Evolutionary conservation across 92 coral and sea anemone species (phyloP).

Genomic region (Epizoanthus stellaris): DNA sequence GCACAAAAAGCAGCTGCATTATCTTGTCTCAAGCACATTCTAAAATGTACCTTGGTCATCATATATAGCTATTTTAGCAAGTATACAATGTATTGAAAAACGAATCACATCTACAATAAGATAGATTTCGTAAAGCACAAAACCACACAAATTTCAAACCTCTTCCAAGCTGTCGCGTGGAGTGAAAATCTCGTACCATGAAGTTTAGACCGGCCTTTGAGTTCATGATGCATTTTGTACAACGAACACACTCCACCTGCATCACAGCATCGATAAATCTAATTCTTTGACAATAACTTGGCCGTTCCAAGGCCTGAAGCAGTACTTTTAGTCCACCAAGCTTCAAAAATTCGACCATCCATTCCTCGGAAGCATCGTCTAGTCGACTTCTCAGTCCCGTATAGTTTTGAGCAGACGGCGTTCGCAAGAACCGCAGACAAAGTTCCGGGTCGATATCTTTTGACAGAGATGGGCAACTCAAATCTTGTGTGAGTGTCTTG

Average conservation of each 20-base stretch:
- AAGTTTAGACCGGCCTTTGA: constrained; percentile 43
- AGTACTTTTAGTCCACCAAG: constrained; percentile 46
- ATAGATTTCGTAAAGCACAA: neutral
- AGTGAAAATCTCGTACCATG: constrained; percentile 38
- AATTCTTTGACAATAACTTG: constrained; percentile 4
- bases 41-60: neutral
- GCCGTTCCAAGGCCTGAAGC: constrained; percentile 42
- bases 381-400: constrained; percentile 39
- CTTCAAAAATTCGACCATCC: constrained; percentile 40
- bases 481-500: neutral
- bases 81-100: neutral
- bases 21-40: neutral
- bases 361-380: constrained; percentile 33
- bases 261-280: constrained; percentile 34
- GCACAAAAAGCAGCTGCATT: neutral
- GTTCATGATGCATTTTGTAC: constrained; percentile 46
- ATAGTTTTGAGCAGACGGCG: constrained; percentile 41
- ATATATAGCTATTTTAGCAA: neutral
- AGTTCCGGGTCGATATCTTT: constrained; percentile 27
- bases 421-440: constrained; percentile 28
- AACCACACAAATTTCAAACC: constrained; percentile 35
- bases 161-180: constrained; percentile 47
- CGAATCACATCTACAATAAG: neutral
- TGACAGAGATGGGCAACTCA: neutral
- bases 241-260: constrained; percentile 49